Base-by-base conservation (phyloP, 2,888 invertebrate genomes). In the Conops quadrifasciatus region DNA sequence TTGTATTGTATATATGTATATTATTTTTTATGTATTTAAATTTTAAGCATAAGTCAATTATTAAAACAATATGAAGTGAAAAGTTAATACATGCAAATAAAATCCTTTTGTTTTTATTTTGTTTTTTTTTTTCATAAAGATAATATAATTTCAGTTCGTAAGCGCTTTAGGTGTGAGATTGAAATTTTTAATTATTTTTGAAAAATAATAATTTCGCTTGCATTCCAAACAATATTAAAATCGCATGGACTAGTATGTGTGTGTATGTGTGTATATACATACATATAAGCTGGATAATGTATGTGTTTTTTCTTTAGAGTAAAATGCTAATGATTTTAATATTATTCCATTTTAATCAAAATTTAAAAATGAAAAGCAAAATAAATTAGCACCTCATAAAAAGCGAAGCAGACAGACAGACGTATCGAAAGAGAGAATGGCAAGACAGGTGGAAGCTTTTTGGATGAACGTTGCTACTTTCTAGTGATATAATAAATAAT, bases 281-380 rank as follows among this genome's bases (percentile, higher is more conserved):
- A 19, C 16, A 3, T 63, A 19, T 13, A 2, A 21, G 43, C 36
- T 36, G 4, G 21, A 45, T 43, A 24, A 26, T 24, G 21, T 63
- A 13, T 24, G 47, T n/a, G 30, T 4, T 36, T 36, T 36, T 36
- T 36, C 9, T 36, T 36, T 36, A 9, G 36, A 36, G 4, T 64
- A 49, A 30, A 67, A 56, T 58, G 67, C 60, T 67, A 60, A 59
- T 59, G 56, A 59, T 43, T 24, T 64, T 47, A 43, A 45, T 67
- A 30, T 60, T 24, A 60, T 43, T 30, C 45, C 24, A 49, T 51
- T 67, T 49, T 67, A 60, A 67, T 60, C 59, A 67, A 67, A 67
- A 67, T 26, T 67, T 59, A 28, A 45, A 67, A 60, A 19, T 67
- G 58, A 58, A 67, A 43, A 43, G 45, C 45, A 24, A 1, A 19